phyloP scores from a whole-genome alignment of 2,113 vertebrate species.

The Hydropotes inermis region DNA sequence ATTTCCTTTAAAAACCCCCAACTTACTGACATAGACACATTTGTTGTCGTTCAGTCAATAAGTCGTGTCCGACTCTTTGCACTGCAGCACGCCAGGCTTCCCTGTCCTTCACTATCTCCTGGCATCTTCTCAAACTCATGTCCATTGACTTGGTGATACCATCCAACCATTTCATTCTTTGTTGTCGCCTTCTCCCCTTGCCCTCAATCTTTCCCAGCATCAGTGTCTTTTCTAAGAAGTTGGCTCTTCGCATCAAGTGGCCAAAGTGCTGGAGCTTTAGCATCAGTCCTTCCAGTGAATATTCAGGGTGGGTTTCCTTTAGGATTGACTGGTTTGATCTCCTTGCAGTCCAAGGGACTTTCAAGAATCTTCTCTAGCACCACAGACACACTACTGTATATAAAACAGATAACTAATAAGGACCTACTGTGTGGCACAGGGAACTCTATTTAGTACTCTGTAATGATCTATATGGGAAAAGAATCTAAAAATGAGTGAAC shows the following conservation, averaged over 20 bases:
- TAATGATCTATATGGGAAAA: neutral
- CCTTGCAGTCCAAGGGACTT: neutral
- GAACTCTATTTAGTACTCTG: neutral
- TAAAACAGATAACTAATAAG: neutral
- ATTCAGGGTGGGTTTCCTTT: neutral
- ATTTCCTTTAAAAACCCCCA: constrained; percentile 1
- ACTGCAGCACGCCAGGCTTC: neutral
- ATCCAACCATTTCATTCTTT: neutral
- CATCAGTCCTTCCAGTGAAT: neutral
- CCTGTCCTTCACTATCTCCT: neutral
- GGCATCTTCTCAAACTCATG: neutral
- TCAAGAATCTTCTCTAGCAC: neutral
- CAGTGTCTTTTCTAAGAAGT: neutral
- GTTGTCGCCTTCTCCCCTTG: neutral
- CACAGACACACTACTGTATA: neutral
- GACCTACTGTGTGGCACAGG: neutral
- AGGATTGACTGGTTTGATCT: neutral
- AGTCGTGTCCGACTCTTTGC: neutral
- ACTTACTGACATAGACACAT: neutral
- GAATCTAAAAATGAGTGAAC: neutral
- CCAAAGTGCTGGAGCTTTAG: neutral
- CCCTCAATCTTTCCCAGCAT: neutral
- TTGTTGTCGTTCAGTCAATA: neutral
- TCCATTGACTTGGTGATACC: neutral
- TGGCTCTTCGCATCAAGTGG: neutral